These are phyloP conservation scores for Ichneumoninae sp. DNA, from an alignment of 2,888 invertebrate species.

Conservation along the genomic window DNA sequence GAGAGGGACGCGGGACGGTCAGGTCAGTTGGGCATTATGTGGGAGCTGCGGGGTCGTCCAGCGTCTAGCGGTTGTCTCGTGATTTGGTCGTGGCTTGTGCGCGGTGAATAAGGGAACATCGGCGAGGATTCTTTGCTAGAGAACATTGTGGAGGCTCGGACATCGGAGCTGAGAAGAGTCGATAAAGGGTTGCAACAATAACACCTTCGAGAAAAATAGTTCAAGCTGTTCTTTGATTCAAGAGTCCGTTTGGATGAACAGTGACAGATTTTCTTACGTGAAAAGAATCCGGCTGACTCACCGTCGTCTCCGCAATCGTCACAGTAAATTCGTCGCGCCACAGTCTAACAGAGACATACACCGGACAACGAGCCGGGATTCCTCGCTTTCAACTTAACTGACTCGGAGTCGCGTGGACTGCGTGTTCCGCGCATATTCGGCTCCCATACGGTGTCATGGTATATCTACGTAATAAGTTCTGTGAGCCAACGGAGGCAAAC, in stretches of 20 bases:
- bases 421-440: conserved; percentile 49
- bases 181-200: conserved; percentile 37
- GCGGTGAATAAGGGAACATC: conserved; percentile 36
- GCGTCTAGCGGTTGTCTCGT: conserved; percentile 62
- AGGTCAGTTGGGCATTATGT: conserved; percentile 82
- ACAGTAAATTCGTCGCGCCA: conserved; percentile 20
- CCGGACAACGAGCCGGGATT: conserved; percentile 17
- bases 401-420: conserved; percentile 41
- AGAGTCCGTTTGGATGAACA: not conserved
- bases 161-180: conserved; percentile 24
- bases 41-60: conserved; percentile 63
- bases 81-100: conserved; percentile 47
- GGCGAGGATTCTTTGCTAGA: not conserved
- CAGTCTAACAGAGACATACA: conserved; percentile 47
- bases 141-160: not conserved
- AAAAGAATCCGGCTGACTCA: conserved; percentile 51
- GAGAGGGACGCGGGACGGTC: conserved; percentile 67
- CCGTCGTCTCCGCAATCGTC: conserved; percentile 1
- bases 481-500: conserved; percentile 48
- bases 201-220: not conserved
- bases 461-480: conserved; percentile 59
- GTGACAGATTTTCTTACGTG: not conserved
- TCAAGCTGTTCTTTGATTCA: not conserved
- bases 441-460: conserved; percentile 12
- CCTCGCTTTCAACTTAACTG: conserved; percentile 37